phyloP scores from a whole-genome alignment of 2,113 vertebrate genomes.

The Columba janthina region DNA sequence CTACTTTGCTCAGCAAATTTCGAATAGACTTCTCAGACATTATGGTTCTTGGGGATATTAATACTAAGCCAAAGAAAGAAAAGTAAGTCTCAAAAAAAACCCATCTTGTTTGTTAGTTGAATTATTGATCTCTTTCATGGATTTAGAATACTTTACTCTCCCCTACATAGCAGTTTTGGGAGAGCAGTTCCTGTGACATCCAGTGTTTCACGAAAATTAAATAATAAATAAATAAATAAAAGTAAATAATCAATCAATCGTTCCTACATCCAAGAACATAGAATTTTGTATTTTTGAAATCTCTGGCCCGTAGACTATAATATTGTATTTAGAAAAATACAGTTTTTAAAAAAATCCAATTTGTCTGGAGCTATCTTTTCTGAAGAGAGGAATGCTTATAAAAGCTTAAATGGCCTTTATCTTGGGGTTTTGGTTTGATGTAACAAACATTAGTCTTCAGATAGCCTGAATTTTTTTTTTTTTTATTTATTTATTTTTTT shows the following conservation, averaged over 20 bases:
- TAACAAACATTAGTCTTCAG: background rate
- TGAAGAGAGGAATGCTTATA: background rate
- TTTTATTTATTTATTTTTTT: too few relatives aligned
- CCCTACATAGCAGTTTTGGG: fast-evolving
- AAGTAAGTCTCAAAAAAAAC: slow-evolving; percentile 82
- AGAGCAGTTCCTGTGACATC: background rate
- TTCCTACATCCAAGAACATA: background rate
- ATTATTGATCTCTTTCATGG: background rate
- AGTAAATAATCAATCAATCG: background rate
- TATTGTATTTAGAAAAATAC: background rate
- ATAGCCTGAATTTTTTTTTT: background rate
- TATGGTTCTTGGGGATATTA: slow-evolving; percentile 95
- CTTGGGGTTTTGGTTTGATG: background rate
- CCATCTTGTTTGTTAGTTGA: background rate
- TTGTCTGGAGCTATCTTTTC: background rate
- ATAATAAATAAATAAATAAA: too few relatives aligned
- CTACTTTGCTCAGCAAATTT: slow-evolving; percentile 97
- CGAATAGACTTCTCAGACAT: slow-evolving; percentile 99
- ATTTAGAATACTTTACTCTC: background rate
- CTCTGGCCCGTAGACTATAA: background rate
- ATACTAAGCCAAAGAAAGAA: slow-evolving; percentile 97
- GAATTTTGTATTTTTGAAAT: background rate
- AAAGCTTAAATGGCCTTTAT: background rate
- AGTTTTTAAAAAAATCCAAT: background rate
- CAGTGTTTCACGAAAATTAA: background rate